Evolutionary conservation across 2,888 invertebrate species (phyloP).

Genomic region (Panorpa germanica): DNA sequence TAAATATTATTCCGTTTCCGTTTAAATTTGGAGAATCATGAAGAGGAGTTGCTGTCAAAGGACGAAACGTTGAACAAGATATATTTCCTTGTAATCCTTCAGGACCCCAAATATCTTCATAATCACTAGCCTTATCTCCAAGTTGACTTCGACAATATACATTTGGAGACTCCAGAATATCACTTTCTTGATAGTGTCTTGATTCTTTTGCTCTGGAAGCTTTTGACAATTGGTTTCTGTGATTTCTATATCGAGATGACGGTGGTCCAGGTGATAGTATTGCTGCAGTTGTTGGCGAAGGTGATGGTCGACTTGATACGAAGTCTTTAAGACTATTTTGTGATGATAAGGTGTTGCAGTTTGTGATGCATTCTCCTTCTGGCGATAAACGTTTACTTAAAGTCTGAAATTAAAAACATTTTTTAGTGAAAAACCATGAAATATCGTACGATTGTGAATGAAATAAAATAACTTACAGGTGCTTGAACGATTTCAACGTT

Average conservation of each 20-base stretch:
- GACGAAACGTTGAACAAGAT: slow-evolving; percentile 9
- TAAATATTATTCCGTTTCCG: slow-evolving; percentile 18
- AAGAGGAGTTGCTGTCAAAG: slow-evolving; percentile 24
- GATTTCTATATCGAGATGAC: slow-evolving; percentile 25
- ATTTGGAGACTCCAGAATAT: slow-evolving; percentile 65
- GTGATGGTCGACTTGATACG: slow-evolving; percentile 27
- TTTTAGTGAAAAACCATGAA: neutral
- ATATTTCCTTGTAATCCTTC: slow-evolving; percentile 23
- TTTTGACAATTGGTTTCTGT: no score
- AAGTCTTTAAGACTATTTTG: slow-evolving; percentile 45
- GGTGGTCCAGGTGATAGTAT: no score
- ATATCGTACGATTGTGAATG: neutral
- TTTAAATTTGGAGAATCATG: slow-evolving; percentile 27
- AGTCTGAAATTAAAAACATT: slow-evolving; percentile 28
- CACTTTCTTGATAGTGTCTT: slow-evolving; percentile 61
- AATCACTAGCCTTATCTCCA: slow-evolving; percentile 84
- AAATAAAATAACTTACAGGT: slow-evolving; percentile 13
- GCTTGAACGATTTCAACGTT: slow-evolving; percentile 12
- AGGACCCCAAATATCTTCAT: slow-evolving; percentile 84
- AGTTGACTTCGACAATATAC: slow-evolving; percentile 72
- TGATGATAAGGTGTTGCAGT: slow-evolving; percentile 34
- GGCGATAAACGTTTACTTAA: slow-evolving; percentile 51
- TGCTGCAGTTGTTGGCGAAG: slow-evolving; percentile 23
- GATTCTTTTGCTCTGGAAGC: slow-evolving; percentile 43
- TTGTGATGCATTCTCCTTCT: slow-evolving; percentile 26